Evolutionary conservation across 2,888 invertebrate genomes (phyloP).

Genomic region (Cepaea hortensis): DNA sequence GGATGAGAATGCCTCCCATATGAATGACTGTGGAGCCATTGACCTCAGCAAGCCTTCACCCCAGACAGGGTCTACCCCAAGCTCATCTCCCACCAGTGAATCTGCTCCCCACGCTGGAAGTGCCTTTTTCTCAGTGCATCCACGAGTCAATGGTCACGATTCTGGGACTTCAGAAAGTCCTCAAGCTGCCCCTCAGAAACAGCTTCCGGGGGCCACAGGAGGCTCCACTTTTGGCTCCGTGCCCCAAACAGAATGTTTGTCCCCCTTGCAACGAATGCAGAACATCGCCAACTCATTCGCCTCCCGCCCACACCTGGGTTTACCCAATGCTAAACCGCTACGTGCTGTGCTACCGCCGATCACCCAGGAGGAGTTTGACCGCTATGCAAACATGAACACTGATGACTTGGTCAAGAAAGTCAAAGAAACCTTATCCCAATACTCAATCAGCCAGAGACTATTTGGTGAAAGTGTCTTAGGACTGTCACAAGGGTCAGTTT

Average conservation of each 20-base stretch:
- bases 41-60: conserved; percentile 69
- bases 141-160: conserved; percentile 75
- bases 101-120: conserved; percentile 73
- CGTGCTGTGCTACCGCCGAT: conserved; percentile 98
- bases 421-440: conserved; percentile 77
- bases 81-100: conserved; percentile 53
- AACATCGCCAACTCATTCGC: conserved; percentile 97
- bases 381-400: conserved; percentile 97
- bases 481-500: conserved; percentile 88
- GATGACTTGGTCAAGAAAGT: conserved; percentile 96
- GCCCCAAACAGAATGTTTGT: conserved; percentile 84
- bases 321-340: conserved; percentile 82
- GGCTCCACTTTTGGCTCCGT: conserved; percentile 79
- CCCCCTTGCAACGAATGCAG: conserved; percentile 97
- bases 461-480: conserved; percentile 96
- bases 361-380: conserved; percentile 98
- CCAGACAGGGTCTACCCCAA: conserved; percentile 62
- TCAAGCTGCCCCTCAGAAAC: conserved; percentile 48
- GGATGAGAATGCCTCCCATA: conserved; percentile 60
- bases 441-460: conserved; percentile 91
- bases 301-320: conserved; percentile 80
- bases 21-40: conserved; percentile 61
- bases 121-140: conserved; percentile 90
- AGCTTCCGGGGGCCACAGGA: conserved; percentile 77
- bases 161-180: conserved; percentile 49